Evolutionary conservation across 2,888 invertebrate species (phyloP), one percentile per base, ranked within the genome.

Genomic region (Hirtodrosophila confusa): DNA sequence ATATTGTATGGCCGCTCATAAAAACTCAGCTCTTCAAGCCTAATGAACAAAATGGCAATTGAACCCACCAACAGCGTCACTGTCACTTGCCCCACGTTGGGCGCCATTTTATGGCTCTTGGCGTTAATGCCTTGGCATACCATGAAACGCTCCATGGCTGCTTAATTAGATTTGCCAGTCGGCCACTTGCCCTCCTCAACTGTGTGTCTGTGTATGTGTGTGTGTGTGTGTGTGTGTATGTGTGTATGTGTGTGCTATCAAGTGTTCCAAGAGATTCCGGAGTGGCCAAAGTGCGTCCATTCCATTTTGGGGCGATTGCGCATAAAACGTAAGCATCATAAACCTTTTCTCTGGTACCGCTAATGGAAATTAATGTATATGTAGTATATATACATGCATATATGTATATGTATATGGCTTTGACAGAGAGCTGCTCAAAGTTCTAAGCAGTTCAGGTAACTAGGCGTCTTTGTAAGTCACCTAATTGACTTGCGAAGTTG

Each of bases 101-200:
- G n/a, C 50, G 51, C 67, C 61, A 56, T 79, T 80, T 80, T 74
- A 86, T 83, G 74, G 60, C 39, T 53, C 37, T 57, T 51, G 48
- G 53, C 60, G 64, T 86, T 83, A 86, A 85, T 76, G 83, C 65
- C 65, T 43, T 29, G 17, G 40, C 54, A 50, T 56, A 11, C 10
- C 49, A 50, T 50, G 17, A 48, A 27, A 60, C 31, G 54, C 55
- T 47, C 43, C 71, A 78, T 64, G 69, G 66, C 73, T 75, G 69
- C 79, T 78, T 82, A 82, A 82, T 82, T 82, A 86, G 87, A 86
- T 82, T 82, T 83, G 65, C 64, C 31, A 61, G 54, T 66, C 71
- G 61, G 23, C 71, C 61, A 75, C 75, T 75, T 65, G 58, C 24
- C 31, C 50, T 54, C 9, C 43, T 44, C 37, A 31, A 41, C 40